Base-by-base conservation (phyloP, 2,797 vertebrate species). In the Lacerta bilineata region DNA sequence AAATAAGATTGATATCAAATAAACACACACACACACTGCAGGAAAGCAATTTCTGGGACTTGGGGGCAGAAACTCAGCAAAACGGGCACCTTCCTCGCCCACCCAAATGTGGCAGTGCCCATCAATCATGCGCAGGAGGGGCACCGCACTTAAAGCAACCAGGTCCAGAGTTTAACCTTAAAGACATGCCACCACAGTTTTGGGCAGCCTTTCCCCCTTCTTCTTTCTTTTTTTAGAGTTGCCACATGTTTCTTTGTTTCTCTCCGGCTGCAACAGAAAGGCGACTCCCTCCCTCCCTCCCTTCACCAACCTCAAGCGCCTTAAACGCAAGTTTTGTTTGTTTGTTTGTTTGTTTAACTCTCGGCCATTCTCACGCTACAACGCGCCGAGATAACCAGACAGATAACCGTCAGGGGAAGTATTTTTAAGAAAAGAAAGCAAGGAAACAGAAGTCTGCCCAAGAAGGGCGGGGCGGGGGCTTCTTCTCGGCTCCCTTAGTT, bases 221-320 rank as follows among this genome's bases (percentile, higher is more conserved):
- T 55, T 55, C 4, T 41, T 41, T 41, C 1, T 55, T 3, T 55
- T 50, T 41, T 29, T 3, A 0, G 15, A 33, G 59, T 75, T 1
- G 41, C n/a, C 80, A 2, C 72, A 39, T 7, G 72, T 8, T 15
- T 68, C 72, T 88, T 83, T 69, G 80, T 81, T 83, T 43, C 80
- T 27, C 11, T 7, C 10, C 3, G 11, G 11, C 41, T 9, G 43
- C 23, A 66, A 36, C 29, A 36, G 36, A 72, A 36, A 39, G 50
- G 69, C 9, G 25, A 8, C 83, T 39, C 69, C 20, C 46, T 3
- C 46, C 3, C 46, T 3, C 50, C 11, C 50, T 10, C 50, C 50
- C 11, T 4, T 10, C 50, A 3, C 46, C 9, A 50, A 55, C 50
- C 13, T 55, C 50, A 55, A 55, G 13, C 13, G 50, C 50, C 50